These are phyloP conservation scores for Trichonephila inaurata DNA, from an alignment of 1,140 invertebrate species.

Conservation along the genomic window DNA sequence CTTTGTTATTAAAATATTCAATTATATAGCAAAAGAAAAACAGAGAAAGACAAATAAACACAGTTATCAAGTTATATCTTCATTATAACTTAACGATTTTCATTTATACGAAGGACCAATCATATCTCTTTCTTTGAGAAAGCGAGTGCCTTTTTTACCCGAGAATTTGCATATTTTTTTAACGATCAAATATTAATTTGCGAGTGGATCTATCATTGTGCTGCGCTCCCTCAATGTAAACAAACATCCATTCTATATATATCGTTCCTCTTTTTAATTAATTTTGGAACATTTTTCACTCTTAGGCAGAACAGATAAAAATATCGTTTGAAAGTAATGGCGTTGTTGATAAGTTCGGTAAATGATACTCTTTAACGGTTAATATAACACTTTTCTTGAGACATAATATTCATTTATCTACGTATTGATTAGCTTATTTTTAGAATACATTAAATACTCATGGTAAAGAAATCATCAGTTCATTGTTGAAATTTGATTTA, in stretches of 20 bases:
- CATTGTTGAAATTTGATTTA: background rate
- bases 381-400: conserved; percentile 24
- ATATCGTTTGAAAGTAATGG: background rate
- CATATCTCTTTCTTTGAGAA: too few relatives aligned
- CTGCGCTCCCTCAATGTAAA: too few relatives aligned
- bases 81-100: too few relatives aligned
- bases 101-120: too few relatives aligned
- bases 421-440: conserved; percentile 44
- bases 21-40: too few relatives aligned
- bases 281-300: conserved; percentile 26
- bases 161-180: background rate
- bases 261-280: background rate
- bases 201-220: background rate
- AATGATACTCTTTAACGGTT: conserved; percentile 30
- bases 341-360: background rate
- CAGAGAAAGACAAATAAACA: too few relatives aligned
- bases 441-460: conserved; percentile 17
- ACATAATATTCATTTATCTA: conserved; percentile 40
- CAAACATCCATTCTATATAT: background rate
- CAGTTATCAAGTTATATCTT: too few relatives aligned
- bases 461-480: background rate
- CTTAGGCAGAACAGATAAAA: background rate
- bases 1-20: too few relatives aligned
- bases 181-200: background rate
- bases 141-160: background rate